Base-by-base conservation (phyloP, 2,797 vertebrate genomes). In the Echeneis naucrates region DNA sequence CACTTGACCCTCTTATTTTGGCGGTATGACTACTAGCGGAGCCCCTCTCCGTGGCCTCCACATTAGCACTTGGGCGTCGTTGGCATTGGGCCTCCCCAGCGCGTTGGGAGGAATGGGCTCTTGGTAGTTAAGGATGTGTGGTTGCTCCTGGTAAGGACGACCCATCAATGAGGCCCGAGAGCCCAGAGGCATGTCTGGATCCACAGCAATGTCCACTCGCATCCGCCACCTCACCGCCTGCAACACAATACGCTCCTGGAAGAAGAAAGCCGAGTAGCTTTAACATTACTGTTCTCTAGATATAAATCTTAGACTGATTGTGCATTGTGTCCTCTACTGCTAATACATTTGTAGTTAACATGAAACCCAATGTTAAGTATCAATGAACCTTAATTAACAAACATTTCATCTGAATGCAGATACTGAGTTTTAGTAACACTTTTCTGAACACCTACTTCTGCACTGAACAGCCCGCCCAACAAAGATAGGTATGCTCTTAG, bases 141-240 rank as follows among this genome's bases (percentile, higher is more conserved):
- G 98, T 87, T 99, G 98, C 87, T 99, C 98, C 90, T 99, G 98
- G 81, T 98, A 98, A 77, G 96, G 95, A 82, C 96, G 96, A 56
- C 98, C 97, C 86, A 97, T 95, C 81, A 99, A 87, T 14, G 95
- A 95, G 27, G 98, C 97, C 75, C 98, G 93, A 14, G 97, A 96
- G 19, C 98, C 98, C 85, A 99, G 89, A 3, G 97, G 96, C 94
- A 97, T 97, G 67, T 95, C 94, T 21, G 98, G 98, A 78, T 99
- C 96, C 24, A 99, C 97, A 4, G 96, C 95, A 27, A 99, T 99
- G 93, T 99, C 97, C 85, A 99, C 98, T n/a, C 96, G 93, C 98
- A 99, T 99, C 79, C 98, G 95, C 98, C 98, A 99, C 83, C 97
- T 96, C 75, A 99, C 97, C 19, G 98, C 99, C 93, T 99, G 98